Conservation (phyloP, 2,797 vertebrate species). For the Sebastes baramenuke region DNA sequence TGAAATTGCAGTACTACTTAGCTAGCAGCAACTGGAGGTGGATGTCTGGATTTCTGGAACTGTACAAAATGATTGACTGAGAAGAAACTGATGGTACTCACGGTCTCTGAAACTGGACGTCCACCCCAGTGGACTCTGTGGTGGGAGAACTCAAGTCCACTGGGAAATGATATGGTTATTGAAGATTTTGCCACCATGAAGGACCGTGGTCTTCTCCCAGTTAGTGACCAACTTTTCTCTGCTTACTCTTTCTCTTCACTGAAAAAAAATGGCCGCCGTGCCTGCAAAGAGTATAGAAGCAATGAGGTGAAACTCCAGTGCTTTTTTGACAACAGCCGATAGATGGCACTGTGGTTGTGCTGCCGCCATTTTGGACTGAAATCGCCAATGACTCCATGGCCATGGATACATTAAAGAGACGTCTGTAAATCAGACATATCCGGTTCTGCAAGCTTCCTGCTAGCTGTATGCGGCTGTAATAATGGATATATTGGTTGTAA, state of each 20-base stretch:
- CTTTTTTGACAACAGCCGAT: not conserved
- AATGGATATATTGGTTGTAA: no score
- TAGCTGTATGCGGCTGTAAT: no score
- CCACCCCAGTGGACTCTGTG: not conserved
- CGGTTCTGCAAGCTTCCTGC: no score
- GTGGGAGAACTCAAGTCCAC: not conserved
- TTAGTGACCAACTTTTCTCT: not conserved
- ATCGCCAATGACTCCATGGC: no score
- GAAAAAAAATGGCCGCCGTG: not conserved
- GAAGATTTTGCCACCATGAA: not conserved
- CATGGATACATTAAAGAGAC: no score
- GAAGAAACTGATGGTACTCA: not conserved
- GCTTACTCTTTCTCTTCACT: not conserved
- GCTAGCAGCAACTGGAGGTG: not conserved
- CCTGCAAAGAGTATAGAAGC: not conserved
- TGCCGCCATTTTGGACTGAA: no score
- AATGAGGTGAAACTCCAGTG: not conserved
- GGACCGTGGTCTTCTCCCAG: not conserved
- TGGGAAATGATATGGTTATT: not conserved
- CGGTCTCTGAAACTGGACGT: not conserved
- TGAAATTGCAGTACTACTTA: not conserved
- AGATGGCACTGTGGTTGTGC: no score
- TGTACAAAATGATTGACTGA: not conserved
- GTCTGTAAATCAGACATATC: no score
- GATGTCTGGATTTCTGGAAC: not conserved